Conservation (phyloP, 2,888 invertebrate species). For the Apantesis nais region DNA sequence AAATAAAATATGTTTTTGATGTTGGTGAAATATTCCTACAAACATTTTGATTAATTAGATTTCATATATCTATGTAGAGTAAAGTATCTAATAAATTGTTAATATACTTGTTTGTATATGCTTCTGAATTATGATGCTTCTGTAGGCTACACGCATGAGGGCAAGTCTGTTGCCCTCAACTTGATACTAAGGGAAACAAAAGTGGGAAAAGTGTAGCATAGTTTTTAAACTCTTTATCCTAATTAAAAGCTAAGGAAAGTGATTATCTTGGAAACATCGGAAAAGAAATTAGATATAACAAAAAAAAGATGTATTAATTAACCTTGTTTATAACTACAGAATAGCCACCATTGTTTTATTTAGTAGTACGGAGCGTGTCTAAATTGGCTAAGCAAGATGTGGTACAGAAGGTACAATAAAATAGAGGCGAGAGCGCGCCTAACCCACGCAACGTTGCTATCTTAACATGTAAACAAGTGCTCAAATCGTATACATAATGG, state of each 20-base stretch:
- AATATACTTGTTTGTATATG: neutral
- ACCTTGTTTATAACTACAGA: neutral
- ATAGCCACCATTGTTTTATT: constrained; percentile 47
- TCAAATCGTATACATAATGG: constrained; percentile 86
- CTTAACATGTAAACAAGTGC: constrained; percentile 84
- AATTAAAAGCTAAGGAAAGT: neutral
- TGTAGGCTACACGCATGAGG: neutral
- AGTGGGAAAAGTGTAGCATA: neutral
- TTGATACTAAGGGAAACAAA: neutral
- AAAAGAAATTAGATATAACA: neutral
- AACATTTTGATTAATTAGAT: neutral
- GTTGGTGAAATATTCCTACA: neutral
- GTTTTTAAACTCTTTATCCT: neutral
- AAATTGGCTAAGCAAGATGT: constrained; percentile 64
- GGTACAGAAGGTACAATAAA: constrained; percentile 54
- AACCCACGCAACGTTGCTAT: constrained; percentile 75
- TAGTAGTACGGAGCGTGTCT: constrained; percentile 56
- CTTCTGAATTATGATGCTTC: too few species aligned
- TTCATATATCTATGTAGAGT: neutral
- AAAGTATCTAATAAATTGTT: neutral
- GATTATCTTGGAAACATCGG: neutral
- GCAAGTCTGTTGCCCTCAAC: neutral
- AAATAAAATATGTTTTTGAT: neutral
- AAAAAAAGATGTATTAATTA: neutral
- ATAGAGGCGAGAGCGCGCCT: constrained; percentile 62